These are phyloP conservation scores for Pterocles gutturalis DNA, from an alignment of 2,113 vertebrate genomes.

Conservation along the genomic window DNA sequence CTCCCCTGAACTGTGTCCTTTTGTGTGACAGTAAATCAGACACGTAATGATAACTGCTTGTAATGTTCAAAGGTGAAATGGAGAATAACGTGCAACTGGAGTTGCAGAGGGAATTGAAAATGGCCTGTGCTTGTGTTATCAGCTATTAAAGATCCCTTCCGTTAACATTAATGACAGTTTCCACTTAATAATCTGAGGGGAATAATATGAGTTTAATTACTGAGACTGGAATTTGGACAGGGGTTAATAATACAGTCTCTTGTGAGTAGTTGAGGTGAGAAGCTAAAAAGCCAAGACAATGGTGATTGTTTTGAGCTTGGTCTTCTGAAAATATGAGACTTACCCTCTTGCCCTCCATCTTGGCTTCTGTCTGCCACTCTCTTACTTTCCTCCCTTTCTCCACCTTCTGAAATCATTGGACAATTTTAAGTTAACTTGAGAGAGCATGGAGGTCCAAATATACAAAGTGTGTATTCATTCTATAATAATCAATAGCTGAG, in stretches of 20 bases:
- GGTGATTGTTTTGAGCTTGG: not conserved
- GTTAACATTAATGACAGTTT: conserved; percentile 5
- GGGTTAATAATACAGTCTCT: not conserved
- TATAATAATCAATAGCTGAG: not conserved
- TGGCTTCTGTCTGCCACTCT: not conserved
- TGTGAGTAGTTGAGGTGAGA: not conserved
- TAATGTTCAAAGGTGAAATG: not conserved
- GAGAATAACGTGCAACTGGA: not conserved
- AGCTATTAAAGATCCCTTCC: conserved; percentile 1
- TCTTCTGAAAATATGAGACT: not conserved
- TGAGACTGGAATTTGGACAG: not conserved
- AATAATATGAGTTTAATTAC: not conserved
- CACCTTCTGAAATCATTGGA: not conserved
- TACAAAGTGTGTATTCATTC: not conserved
- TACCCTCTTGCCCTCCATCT: not conserved
- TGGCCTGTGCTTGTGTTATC: not conserved
- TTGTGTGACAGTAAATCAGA: not conserved
- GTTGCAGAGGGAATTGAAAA: not conserved
- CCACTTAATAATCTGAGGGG: not conserved
- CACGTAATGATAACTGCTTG: not conserved
- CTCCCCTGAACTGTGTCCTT: not conserved
- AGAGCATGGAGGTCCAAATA: not conserved
- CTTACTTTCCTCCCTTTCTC: not conserved
- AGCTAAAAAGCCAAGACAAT: not conserved
- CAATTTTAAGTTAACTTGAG: not conserved